A percentile compares a stretch with the other conserved stretches of the same genome.
Evolutionary conservation across 64 coral and sea anemone genomes (phyloP).

Genomic region (Stylophora pistillata): DNA sequence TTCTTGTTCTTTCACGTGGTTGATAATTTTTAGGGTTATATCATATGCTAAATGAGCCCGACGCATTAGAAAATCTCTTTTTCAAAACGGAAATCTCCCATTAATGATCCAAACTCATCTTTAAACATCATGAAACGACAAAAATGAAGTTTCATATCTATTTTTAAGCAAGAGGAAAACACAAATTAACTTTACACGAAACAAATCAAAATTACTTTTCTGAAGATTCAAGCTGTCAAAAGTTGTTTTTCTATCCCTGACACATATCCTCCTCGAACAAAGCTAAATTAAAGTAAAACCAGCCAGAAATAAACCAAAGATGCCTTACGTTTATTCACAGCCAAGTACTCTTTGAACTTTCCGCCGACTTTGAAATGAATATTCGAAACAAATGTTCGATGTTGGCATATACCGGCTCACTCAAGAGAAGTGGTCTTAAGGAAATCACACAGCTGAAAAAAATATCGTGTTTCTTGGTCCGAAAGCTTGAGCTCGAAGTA

Average conservation of each 20-base stretch:
- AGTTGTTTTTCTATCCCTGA: background rate
- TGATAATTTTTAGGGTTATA: background rate
- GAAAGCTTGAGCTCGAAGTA: too few species aligned
- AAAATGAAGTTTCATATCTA: background rate
- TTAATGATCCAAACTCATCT: constrained; percentile 2
- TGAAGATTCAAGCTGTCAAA: background rate
- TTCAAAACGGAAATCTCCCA: constrained; percentile 25
- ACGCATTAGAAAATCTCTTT: background rate
- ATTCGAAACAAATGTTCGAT: too few species aligned
- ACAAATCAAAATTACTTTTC: background rate
- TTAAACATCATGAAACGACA: background rate
- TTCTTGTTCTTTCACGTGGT: background rate
- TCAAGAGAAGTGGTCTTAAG: too few species aligned
- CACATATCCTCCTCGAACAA: too few species aligned
- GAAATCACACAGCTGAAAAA: too few species aligned
- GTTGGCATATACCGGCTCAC: too few species aligned
- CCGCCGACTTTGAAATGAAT: too few species aligned
- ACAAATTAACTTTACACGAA: background rate
- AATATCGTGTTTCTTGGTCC: too few species aligned
- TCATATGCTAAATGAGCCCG: background rate
- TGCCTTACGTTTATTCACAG: too few species aligned
- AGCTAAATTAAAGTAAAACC: too few species aligned
- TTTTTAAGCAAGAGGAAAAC: constrained; percentile 3
- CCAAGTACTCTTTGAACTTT: too few species aligned
- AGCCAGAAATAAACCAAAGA: too few species aligned